A percentile compares a stretch with the other conserved stretches of the same genome.
Conservation (phyloP, 2,888 invertebrate species). For the Halictus ligatus region DNA sequence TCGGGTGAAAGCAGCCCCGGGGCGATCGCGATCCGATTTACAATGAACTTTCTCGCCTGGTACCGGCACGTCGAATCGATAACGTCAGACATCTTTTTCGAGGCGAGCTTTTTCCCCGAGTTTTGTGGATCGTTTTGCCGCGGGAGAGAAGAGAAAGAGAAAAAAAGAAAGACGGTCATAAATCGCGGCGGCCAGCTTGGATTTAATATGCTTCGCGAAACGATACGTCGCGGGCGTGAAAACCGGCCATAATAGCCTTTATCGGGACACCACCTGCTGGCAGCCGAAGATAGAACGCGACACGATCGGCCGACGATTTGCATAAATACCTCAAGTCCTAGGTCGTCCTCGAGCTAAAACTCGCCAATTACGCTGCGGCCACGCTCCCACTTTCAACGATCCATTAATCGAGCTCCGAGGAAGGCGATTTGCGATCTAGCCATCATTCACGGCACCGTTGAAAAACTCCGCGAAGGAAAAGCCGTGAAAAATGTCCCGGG, state of each 20-base stretch:
- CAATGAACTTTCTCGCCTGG: neutral
- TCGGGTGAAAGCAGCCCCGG: neutral
- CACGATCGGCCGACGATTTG: slow-evolving; percentile 42
- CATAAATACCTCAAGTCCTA: slow-evolving; percentile 48
- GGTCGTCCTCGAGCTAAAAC: slow-evolving; percentile 14
- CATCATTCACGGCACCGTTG: neutral
- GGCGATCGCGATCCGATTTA: slow-evolving; percentile 12
- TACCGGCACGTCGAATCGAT: neutral
- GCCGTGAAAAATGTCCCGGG: neutral
- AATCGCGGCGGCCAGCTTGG: slow-evolving; percentile 22
- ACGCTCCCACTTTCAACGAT: neutral
- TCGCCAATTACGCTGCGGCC: slow-evolving; percentile 39
- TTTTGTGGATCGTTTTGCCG: neutral
- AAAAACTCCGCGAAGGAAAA: neutral
- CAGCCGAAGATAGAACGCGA: slow-evolving; percentile 48
- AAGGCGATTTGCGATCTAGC: neutral
- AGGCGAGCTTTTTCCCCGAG: neutral
- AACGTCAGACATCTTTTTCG: neutral
- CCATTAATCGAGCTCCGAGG: slow-evolving; percentile 28
- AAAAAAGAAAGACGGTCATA: neutral
- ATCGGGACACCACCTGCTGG: slow-evolving; percentile 51
- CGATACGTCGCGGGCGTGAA: slow-evolving; percentile 22
- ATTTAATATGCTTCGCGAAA: slow-evolving; percentile 25
- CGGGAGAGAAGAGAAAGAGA: neutral
- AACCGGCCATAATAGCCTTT: slow-evolving; percentile 39